phyloP scores from a whole-genome alignment of 2,888 invertebrate genomes.

The Ochropleura plecta region DNA sequence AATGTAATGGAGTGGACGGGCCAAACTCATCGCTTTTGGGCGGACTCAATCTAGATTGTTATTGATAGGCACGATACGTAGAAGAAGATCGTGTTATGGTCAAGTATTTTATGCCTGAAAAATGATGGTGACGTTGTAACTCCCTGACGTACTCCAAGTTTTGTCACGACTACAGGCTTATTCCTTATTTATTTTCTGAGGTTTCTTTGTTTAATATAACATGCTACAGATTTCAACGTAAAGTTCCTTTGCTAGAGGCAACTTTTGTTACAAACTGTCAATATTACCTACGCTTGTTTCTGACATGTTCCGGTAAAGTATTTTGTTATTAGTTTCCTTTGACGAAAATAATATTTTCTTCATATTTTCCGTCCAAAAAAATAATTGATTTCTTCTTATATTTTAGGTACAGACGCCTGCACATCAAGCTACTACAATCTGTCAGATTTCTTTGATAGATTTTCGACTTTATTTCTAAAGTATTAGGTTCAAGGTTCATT shows the following conservation, averaged over 20 bases:
- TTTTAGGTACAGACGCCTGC: too few species aligned
- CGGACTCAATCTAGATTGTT: too few species aligned
- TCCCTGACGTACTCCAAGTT: neutral
- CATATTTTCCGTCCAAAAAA: neutral
- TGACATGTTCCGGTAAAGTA: conserved; percentile 19
- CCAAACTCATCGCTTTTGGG: too few species aligned
- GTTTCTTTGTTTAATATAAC: neutral
- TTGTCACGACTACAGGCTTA: neutral
- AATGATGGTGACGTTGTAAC: neutral
- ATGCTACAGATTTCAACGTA: neutral
- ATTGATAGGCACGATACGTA: too few species aligned
- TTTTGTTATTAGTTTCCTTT: conserved; percentile 31
- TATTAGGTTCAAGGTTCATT: too few species aligned
- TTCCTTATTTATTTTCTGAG: neutral
- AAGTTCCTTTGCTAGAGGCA: neutral
- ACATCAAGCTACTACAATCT: too few species aligned
- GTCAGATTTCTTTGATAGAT: too few species aligned
- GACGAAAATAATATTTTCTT: conserved; percentile 5
- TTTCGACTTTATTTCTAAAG: too few species aligned
- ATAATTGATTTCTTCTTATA: neutral
- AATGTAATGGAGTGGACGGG: too few species aligned
- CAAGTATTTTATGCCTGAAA: neutral
- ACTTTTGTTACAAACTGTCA: conserved; percentile 25
- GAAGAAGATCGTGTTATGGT: neutral
- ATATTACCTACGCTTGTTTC: conserved; percentile 2